A percentile compares a stretch with the other conserved stretches of the same genome.
Conservation (phyloP, 2,888 invertebrate species). For the Diabrotica balteata region DNA sequence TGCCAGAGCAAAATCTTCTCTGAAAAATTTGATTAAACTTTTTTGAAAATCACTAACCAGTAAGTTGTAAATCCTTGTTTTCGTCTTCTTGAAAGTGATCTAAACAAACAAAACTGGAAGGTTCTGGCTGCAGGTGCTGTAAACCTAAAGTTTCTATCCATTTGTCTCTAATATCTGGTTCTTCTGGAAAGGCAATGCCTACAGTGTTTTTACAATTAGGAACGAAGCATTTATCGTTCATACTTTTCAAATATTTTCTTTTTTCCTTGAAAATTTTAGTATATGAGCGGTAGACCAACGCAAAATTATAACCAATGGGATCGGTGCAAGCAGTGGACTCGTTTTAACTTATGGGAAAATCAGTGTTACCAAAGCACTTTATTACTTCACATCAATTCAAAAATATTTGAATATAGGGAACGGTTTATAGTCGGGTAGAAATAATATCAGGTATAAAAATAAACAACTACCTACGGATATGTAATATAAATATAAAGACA, state of each 20-base stretch:
- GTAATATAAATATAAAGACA: no score
- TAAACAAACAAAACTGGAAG: constrained; percentile 50
- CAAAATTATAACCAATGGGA: constrained; percentile 43
- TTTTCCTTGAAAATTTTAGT: constrained; percentile 34
- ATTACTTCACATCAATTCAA: no score
- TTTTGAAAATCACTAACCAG: constrained; percentile 12
- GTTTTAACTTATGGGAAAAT: constrained; percentile 40
- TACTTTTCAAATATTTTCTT: constrained; percentile 23
- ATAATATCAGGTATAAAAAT: no score
- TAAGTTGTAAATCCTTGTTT: constrained; percentile 11
- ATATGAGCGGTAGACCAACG: constrained; percentile 38
- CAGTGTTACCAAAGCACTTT: constrained; percentile 1
- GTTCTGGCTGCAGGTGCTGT: constrained; percentile 34
- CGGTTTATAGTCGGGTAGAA: no score
- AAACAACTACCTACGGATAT: no score
- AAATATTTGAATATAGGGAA: no score
- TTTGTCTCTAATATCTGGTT: constrained; percentile 43
- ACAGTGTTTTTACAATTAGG: constrained; percentile 50
- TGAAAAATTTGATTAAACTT: no score
- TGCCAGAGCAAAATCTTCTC: no score
- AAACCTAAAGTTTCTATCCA: constrained; percentile 49
- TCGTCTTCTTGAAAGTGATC: constrained; percentile 49
- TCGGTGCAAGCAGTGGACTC: neutral
- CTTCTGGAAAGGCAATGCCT: constrained; percentile 51
- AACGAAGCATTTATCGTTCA: constrained; percentile 50